Percentiles rank a stretch among this genome's conserved stretches.
These are phyloP conservation scores for Heliconius cydno DNA, from an alignment of 2,888 invertebrate genomes.

Conservation along the genomic window DNA sequence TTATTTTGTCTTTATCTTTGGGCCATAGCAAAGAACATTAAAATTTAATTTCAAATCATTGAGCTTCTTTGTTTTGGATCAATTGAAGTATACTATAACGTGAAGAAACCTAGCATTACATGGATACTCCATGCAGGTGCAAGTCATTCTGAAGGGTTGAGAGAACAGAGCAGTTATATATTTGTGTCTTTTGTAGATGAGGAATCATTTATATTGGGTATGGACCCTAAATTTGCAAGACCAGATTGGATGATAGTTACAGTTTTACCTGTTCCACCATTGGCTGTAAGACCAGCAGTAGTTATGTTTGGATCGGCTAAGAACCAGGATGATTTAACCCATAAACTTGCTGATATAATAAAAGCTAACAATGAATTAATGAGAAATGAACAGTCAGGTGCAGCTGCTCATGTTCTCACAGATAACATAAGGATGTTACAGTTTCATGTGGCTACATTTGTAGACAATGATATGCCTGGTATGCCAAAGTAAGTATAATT, in stretches of 20 bases:
- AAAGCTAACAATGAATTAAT: slow-evolving; percentile 98
- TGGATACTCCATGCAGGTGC: no score
- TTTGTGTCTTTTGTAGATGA: slow-evolving; percentile 85
- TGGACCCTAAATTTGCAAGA: slow-evolving; percentile 98
- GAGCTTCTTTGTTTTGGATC: no score
- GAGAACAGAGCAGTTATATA: background rate
- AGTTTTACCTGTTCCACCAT: slow-evolving; percentile 97
- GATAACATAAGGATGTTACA: slow-evolving; percentile 99
- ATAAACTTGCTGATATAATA: slow-evolving; percentile 99
- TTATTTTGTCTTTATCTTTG: slow-evolving; percentile 5
- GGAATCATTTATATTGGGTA: slow-evolving; percentile 95
- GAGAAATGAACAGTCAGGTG: slow-evolving; percentile 97
- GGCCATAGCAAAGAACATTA: background rate
- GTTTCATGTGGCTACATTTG: slow-evolving; percentile 98
- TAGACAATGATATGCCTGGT: slow-evolving; percentile 99
- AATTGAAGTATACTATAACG: background rate
- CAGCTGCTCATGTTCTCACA: slow-evolving; percentile 97
- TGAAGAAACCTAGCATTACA: background rate
- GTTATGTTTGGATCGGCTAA: slow-evolving; percentile 99
- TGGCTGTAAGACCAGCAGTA: slow-evolving; percentile 98
- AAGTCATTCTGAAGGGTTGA: no score
- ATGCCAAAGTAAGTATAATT: slow-evolving; percentile 87
- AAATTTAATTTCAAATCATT: no score
- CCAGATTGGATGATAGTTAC: slow-evolving; percentile 99
- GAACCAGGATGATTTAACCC: slow-evolving; percentile 99